Percentiles rank a stretch among this genome's conserved stretches.
These are phyloP conservation scores for Gallinago jamesoni DNA, from an alignment of 2,113 vertebrate genomes.

Conservation along the genomic window DNA sequence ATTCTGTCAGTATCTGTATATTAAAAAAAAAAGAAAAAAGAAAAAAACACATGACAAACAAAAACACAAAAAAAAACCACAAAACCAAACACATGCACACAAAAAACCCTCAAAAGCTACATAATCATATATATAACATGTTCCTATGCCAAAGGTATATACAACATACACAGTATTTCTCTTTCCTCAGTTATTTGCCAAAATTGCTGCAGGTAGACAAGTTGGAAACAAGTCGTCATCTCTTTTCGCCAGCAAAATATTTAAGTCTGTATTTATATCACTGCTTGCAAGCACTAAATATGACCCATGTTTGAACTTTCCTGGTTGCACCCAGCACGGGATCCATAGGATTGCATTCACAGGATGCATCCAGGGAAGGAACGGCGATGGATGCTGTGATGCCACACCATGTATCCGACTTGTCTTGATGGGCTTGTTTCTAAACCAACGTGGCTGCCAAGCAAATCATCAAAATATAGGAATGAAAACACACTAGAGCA, in stretches of 20 bases:
- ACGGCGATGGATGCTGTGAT: accelerated
- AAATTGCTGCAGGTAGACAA: not conserved
- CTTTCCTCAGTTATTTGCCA: not conserved
- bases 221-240: not conserved
- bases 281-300: not conserved
- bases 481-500: not conserved
- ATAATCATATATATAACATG: not conserved
- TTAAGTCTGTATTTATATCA: not conserved
- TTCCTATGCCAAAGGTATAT: not conserved
- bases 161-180: not conserved
- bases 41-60: not conserved
- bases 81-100: no score
- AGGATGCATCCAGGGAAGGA: not conserved
- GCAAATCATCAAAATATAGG: not conserved
- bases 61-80: no score
- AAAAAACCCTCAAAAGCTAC: not conserved
- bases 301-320: not conserved
- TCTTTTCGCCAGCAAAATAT: not conserved
- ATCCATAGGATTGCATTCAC: not conserved
- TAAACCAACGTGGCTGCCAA: not conserved
- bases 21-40: not conserved
- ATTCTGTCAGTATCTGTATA: not conserved
- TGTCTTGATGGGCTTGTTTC: not conserved
- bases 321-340: not conserved
- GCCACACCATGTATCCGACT: not conserved